Conservation (phyloP, 2,113 vertebrate genomes). For the Nannospalax galili region DNA sequence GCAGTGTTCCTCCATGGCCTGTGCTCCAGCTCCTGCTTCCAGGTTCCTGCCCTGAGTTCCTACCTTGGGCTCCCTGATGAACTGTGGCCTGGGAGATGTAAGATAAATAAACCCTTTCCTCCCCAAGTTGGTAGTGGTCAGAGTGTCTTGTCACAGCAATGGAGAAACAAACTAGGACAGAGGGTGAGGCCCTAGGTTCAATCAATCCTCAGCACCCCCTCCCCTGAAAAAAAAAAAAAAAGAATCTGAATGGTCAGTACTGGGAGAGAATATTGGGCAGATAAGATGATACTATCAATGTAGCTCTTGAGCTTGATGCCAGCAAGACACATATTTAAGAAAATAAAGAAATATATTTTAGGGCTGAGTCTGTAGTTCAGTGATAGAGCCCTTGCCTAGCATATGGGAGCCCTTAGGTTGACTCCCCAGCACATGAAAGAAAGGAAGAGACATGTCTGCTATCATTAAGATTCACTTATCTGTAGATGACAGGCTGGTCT, state of each 20-base stretch:
- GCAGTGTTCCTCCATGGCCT: too few species aligned
- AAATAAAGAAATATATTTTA: background rate
- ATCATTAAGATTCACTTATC: background rate
- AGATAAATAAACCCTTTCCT: too few species aligned
- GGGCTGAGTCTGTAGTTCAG: background rate
- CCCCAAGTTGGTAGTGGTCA: too few species aligned
- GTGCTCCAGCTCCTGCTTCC: too few species aligned
- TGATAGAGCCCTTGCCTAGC: background rate
- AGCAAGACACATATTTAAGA: background rate
- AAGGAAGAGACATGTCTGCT: background rate
- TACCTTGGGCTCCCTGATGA: too few species aligned
- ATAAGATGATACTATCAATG: background rate
- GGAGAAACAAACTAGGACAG: too few species aligned
- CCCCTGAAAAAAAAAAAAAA: background rate
- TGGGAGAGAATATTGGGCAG: background rate
- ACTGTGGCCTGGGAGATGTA: too few species aligned
- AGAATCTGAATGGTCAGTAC: background rate
- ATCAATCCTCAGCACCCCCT: too few species aligned
- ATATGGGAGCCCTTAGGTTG: background rate
- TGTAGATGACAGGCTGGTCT: background rate
- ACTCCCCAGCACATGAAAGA: background rate
- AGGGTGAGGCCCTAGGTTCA: too few species aligned
- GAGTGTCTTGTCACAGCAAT: too few species aligned
- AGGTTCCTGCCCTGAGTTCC: too few species aligned
- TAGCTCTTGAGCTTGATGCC: background rate